Evolutionary conservation across 23 tunicate species (phyloP).

Genomic region (Pegea sp.): DNA sequence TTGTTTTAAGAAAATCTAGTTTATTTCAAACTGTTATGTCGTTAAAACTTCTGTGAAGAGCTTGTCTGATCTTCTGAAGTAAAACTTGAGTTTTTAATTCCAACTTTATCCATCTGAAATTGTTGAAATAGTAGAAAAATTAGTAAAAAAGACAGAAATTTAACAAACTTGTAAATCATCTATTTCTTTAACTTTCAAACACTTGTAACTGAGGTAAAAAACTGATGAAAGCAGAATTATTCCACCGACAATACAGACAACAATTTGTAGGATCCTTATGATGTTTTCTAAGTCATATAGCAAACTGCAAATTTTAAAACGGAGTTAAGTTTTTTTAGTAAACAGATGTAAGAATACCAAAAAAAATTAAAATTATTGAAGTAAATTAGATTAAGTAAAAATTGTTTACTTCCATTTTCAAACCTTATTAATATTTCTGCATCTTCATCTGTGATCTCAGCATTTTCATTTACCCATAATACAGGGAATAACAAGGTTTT

Average conservation of each 20-base stretch:
- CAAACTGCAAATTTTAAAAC: neutral
- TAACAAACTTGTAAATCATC: no score
- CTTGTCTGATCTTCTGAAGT: no score
- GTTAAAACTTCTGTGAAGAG: no score
- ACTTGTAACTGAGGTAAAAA: conserved; percentile 1
- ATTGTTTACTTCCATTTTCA: neutral
- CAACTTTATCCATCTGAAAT: no score
- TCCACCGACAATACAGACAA: conserved; percentile 56
- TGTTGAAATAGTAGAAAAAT: no score
- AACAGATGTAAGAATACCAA: neutral
- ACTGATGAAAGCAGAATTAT: conserved; percentile 14
- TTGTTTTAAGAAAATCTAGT: no score
- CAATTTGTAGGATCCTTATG: conserved; percentile 33
- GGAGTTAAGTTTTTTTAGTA: neutral
- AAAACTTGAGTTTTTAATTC: no score
- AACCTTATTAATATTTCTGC: conserved; percentile 55
- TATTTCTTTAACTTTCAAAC: neutral
- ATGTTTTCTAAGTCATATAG: neutral
- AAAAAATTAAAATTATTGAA: neutral
- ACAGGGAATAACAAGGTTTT: conserved; percentile 31
- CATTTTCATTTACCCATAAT: conserved; percentile 85
- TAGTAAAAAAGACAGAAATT: no score
- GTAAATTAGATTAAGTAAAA: neutral
- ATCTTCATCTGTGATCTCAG: conserved; percentile 22
- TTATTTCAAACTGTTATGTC: no score